Percentiles rank a stretch among this genome's conserved stretches.
phyloP scores from a whole-genome alignment of 2,888 invertebrate species.

The Leptura quadrifasciata region DNA sequence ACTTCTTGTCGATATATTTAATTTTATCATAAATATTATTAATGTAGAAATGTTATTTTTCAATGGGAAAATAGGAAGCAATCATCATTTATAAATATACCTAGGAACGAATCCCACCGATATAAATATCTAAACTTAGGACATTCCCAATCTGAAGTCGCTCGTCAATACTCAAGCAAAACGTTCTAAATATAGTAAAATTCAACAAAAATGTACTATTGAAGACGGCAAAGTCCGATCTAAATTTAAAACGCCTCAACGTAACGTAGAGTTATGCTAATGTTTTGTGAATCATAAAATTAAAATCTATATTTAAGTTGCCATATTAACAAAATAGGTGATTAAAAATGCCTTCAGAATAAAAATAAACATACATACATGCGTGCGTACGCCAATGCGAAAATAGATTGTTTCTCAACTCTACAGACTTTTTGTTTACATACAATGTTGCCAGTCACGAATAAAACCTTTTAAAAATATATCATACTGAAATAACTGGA shows the following conservation, averaged over 20 bases:
- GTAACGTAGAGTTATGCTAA: constrained; percentile 35
- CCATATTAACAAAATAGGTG: constrained; percentile 52
- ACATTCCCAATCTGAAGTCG: constrained; percentile 32
- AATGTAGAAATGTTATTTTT: constrained; percentile 15
- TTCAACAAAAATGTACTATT: constrained; percentile 30
- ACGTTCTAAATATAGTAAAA: constrained; percentile 45
- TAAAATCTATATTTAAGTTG: constrained; percentile 51
- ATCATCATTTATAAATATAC: constrained; percentile 34
- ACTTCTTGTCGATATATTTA: neutral
- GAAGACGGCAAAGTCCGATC: constrained; percentile 26
- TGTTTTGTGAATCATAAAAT: constrained; percentile 50
- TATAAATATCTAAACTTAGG: constrained; percentile 33
- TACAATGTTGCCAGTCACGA: constrained; percentile 48
- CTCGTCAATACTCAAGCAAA: constrained; percentile 38
- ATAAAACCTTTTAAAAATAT: constrained; percentile 42
- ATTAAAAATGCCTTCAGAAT: constrained; percentile 52
- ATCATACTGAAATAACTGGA: constrained; percentile 39
- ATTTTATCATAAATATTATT: neutral
- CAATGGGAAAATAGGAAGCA: constrained; percentile 11
- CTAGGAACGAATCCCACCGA: constrained; percentile 21
- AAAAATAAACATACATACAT: constrained; percentile 52
- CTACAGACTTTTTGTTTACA: constrained; percentile 51
- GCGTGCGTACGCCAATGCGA: constrained; percentile 47
- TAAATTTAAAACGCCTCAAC: constrained; percentile 25
- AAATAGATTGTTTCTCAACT: constrained; percentile 53